Base-by-base conservation (phyloP, 2,113 vertebrate species). In the Pelvicachromis taeniatus region DNA sequence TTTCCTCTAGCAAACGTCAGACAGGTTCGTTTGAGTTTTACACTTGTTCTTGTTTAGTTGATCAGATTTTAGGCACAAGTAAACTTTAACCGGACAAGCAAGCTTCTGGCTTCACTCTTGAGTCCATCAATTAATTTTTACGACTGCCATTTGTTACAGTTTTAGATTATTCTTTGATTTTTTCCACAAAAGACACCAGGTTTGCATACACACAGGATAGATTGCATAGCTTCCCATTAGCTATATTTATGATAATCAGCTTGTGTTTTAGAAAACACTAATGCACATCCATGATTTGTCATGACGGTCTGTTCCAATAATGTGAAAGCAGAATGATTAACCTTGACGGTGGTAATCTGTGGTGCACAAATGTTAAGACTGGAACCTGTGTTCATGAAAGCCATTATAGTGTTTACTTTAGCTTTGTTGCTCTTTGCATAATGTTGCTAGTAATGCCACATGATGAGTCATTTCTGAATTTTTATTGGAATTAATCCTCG, bases 371-470 rank as follows among this genome's bases (percentile, higher is more conserved):
- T 84, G 77, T 87, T 31, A 73, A 50, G 23, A 50, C 35, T 42
- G 63, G 80, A 80, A 78, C 81, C 29, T 82, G 84, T 54, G 55
- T 50, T 52, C 53, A 78, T 86, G 81, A n/a, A 61, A 53, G 79
- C 52, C 83, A 89, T 88, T 26, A 81, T 61, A 61, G 35, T 82
- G 80, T 89, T 89, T 87, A 79, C 81, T 77, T 68, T 68, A 81
- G 81, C 77, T 52, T 42, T 56, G 40, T 35, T 78, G 50, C 77
- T 53, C 78, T 87, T 81, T 85, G 82, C 77, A 87, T 87, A 87
- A 83, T 88, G 77, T 65, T 61, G 35, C 26, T 19, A 23, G n/a
- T 78, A 53, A 85, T 19, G 4, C 29, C 19, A 61, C 77, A 54
- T 45, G 17, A 19, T 73, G 77, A 81, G 59, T 86, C 29, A 77